Evolutionary conservation across 2,113 vertebrate genomes (phyloP), one percentile per base, ranked within the genome.

Genomic region (Emydocephalus ijimae): DNA sequence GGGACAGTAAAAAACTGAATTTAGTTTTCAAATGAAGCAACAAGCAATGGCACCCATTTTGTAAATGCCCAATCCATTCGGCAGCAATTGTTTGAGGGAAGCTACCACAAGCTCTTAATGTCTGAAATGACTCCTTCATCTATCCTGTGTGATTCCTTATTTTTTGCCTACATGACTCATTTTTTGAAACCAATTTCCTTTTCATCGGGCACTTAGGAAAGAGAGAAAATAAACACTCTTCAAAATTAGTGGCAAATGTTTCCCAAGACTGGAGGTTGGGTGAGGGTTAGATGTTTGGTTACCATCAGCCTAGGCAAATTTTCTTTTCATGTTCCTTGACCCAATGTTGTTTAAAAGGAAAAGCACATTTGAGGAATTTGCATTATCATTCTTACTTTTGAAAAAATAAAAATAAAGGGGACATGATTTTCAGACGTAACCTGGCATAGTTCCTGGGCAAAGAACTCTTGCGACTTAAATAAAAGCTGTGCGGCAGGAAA

Each of bases 331-430:
- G 97, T 96, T 92, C 81, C 29, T 56, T 39, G 29, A 50, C 55
- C 39, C 18, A 57, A 90, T 85, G 39, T 81, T 43, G 6, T 81
- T 39, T 9, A 20, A 94, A 96, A 97, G 93, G 93, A 96, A 96
- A 95, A 96, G 94, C 94, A 95, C 96, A 96, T 95, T 92, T 89
- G 96, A 95, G 93, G 95, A 94, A 95, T 94, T 48, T 91, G 96
- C 94, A 93, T 88, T 95, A 39, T 91, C 57, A 14, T 89, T 91
- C 74, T 74, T 56, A 15, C 14, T 81, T 20, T 43, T 81, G 6
- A 18, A 9, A 48, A 55, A 52, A 91, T 26, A 56, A 56, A 55
- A 55, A 54, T 3, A 15, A 15, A 15, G 14, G 18, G 5, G 5
- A 0, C 61, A 93, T 96, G 95, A 96, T 95, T 96, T 96, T 92